Conservation (phyloP, 2,113 vertebrate genomes). For the Connochaetes taurinus region DNA sequence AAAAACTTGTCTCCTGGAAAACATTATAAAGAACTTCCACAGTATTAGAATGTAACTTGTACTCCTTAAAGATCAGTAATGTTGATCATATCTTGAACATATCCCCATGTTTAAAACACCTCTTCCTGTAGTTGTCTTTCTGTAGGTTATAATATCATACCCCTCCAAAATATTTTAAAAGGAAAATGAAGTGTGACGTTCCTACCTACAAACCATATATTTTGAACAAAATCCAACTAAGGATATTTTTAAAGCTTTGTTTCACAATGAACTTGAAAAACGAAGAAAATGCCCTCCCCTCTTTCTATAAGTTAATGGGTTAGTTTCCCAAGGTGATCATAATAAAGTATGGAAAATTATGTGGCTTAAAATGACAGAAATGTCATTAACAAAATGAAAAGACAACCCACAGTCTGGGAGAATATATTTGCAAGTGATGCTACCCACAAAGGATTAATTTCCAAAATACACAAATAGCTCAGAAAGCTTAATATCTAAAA, state of each 20-base stretch:
- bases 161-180: constrained; percentile 30
- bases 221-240: constrained; percentile 55
- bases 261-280: constrained; percentile 31
- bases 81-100: constrained; percentile 10
- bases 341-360: not conserved
- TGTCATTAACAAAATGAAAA: not conserved
- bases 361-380: not conserved
- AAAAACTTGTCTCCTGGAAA: constrained; percentile 57
- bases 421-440: not conserved
- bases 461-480: not conserved
- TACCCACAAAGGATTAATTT: not conserved
- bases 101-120: constrained; percentile 36
- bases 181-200: constrained; percentile 63
- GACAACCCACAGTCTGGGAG: not conserved
- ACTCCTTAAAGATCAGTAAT: constrained; percentile 32
- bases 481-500: not conserved
- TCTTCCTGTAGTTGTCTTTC: constrained; percentile 29
- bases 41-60: constrained; percentile 31
- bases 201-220: constrained; percentile 7
- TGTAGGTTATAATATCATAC: constrained; percentile 42
- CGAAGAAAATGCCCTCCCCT: not conserved
- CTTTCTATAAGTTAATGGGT: not conserved
- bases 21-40: constrained; percentile 54
- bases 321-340: not conserved
- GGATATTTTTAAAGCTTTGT: constrained; percentile 9